phyloP scores from a whole-genome alignment of 1,140 invertebrate species.

The Heliconius eleuchia region DNA sequence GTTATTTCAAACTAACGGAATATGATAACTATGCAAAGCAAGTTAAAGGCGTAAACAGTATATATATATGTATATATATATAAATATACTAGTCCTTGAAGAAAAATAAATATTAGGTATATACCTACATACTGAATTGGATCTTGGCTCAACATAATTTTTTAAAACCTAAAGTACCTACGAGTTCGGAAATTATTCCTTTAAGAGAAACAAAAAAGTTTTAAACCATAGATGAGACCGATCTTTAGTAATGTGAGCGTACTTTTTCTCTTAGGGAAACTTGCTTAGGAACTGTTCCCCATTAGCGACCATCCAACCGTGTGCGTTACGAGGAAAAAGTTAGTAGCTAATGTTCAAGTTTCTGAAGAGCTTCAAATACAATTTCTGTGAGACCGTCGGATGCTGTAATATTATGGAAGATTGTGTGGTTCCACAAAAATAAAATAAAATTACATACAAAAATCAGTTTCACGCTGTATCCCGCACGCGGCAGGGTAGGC shows the following conservation, averaged over 20 bases:
- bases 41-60: too few species aligned
- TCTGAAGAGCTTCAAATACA: constrained; percentile 68
- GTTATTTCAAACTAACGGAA: too few species aligned
- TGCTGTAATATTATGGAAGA: constrained; percentile 44
- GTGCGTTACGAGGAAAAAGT: constrained; percentile 70
- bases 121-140: neutral
- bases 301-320: constrained; percentile 68
- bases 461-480: too few species aligned
- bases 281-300: constrained; percentile 61
- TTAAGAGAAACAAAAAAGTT: constrained; percentile 35
- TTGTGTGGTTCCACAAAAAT: constrained; percentile 24
- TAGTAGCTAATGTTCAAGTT: constrained; percentile 71
- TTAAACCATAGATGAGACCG: constrained; percentile 49
- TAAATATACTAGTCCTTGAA: too few species aligned
- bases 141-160: neutral
- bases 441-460: too few species aligned
- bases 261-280: constrained; percentile 53
- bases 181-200: constrained; percentile 16
- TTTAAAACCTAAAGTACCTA: neutral
- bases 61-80: too few species aligned
- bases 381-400: constrained; percentile 49
- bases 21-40: too few species aligned
- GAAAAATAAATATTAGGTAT: neutral
- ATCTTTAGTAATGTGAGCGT: constrained; percentile 49
- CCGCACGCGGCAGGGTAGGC: too few species aligned